Base-by-base conservation (phyloP, 2,888 invertebrate genomes). In the Meteorus colon region DNA sequence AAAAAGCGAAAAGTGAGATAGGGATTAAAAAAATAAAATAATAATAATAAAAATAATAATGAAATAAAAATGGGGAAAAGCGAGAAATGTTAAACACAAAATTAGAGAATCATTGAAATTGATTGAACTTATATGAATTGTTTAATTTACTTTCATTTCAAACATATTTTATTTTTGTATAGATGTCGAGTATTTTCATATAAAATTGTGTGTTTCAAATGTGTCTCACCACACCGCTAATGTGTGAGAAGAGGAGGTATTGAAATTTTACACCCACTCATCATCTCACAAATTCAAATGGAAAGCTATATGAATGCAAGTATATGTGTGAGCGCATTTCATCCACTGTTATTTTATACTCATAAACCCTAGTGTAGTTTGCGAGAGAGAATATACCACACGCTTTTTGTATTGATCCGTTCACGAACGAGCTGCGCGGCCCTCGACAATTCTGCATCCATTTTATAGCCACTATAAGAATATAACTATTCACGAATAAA, bases 1-100 rank as follows among this genome's bases (percentile, higher is more conserved):
- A 34, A 34, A 34, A 2, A 34, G 8, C 34, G 8, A 24, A 24
- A 24, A 24, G 24, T 24, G 24, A 24, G 24, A 24, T 0, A 24
- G 24, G 24, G 1, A 24, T 24, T 24, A 1, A 24, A 24, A 24
- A 24, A 24, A 73, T 75, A 75, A 73, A 77, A 62, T 77, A 63
- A 72, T 27, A 48, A 68, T 34, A 55, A 68, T 75, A 71, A n/a
- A 48, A 3, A 48, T n/a, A 48, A 4, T 24, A 55, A 24, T 55
- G 19, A 55, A 24, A 48, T 48, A n/a, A 55, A 19, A 55, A 19
- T 16, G 4, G n/a, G 2, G 2, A 24, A 55, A 24, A 4, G 0
- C 1, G 24, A 8, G 6, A 55, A 19, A 19, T 55, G 19, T 55
- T 55, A 8, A 55, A 55, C n/a, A 55, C 19, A 55, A 55, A 55